These are phyloP conservation scores for Oreochromis aureus DNA, from an alignment of 2,113 vertebrate species.

Conservation along the genomic window DNA sequence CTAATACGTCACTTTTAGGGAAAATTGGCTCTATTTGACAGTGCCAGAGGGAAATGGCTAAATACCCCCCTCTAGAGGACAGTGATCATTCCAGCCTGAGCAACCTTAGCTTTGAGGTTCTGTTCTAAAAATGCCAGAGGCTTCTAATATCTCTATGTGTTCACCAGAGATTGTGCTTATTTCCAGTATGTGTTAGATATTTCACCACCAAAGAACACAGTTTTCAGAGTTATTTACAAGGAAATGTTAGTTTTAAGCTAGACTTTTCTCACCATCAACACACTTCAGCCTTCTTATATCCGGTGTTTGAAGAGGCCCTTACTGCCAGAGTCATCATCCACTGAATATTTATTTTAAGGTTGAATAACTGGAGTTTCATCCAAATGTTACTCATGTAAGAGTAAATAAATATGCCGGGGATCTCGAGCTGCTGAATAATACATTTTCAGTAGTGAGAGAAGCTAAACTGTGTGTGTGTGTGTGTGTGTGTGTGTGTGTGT, in stretches of 20 bases:
- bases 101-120: not conserved
- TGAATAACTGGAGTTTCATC: not conserved
- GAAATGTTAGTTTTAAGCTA: not conserved
- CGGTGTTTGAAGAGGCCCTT: accelerated
- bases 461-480: not conserved
- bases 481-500: not conserved
- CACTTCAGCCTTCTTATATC: not conserved
- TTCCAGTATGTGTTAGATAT: not conserved
- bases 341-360: not conserved
- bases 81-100: not conserved
- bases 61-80: not conserved
- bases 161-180: not conserved
- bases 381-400: not conserved
- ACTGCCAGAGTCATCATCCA: not conserved
- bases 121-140: not conserved
- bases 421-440: not conserved
- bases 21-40: not conserved
- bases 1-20: not conserved
- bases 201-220: not conserved
- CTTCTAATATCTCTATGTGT: not conserved
- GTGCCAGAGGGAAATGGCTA: not conserved
- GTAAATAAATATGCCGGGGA: not conserved
- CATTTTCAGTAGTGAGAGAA: not conserved
- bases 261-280: not conserved
- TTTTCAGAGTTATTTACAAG: not conserved